These are phyloP conservation scores for Ectemnius cavifrons DNA, from an alignment of 2,888 invertebrate genomes.

Conservation along the genomic window DNA sequence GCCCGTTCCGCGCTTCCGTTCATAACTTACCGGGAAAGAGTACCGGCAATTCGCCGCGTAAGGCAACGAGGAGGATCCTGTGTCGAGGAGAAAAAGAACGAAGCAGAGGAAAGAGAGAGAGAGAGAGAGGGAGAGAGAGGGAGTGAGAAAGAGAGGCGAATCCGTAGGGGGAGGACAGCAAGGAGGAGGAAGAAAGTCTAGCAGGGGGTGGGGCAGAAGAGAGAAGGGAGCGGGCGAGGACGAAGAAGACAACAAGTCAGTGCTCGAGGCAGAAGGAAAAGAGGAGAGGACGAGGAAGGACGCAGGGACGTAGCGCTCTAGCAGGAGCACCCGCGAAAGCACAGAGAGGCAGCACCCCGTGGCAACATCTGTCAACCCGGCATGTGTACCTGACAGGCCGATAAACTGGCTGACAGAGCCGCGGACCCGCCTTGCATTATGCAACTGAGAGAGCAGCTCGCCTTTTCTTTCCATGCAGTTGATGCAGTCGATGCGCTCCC, in stretches of 20 bases:
- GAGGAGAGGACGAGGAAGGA: slow-evolving; percentile 21
- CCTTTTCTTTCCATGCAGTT: slow-evolving; percentile 47
- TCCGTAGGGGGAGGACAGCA: background rate
- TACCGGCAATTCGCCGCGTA: slow-evolving; percentile 11
- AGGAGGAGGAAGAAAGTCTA: background rate
- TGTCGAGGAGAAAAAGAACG: too few species aligned
- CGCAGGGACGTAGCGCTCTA: slow-evolving; percentile 37
- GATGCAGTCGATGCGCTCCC: slow-evolving; percentile 17
- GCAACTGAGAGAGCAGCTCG: slow-evolving; percentile 41
- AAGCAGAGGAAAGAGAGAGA: background rate
- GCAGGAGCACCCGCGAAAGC: slow-evolving; percentile 30
- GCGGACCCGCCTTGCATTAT: slow-evolving; percentile 62
- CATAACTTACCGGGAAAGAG: slow-evolving; percentile 18
- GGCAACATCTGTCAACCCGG: slow-evolving; percentile 65
- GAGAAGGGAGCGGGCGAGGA: too few species aligned
- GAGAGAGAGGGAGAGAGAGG: background rate
- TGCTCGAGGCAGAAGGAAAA: background rate
- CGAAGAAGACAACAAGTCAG: background rate
- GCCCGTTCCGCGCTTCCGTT: slow-evolving; percentile 8
- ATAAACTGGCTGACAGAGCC: slow-evolving; percentile 64
- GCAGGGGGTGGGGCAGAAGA: background rate
- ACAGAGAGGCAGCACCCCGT: slow-evolving; percentile 26
- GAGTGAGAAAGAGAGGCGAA: background rate
- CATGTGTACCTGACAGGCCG: slow-evolving; percentile 58
- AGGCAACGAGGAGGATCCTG: too few species aligned